Conservation (phyloP, 92 coral and sea anemone genomes). For the Paramuricea clavata region DNA sequence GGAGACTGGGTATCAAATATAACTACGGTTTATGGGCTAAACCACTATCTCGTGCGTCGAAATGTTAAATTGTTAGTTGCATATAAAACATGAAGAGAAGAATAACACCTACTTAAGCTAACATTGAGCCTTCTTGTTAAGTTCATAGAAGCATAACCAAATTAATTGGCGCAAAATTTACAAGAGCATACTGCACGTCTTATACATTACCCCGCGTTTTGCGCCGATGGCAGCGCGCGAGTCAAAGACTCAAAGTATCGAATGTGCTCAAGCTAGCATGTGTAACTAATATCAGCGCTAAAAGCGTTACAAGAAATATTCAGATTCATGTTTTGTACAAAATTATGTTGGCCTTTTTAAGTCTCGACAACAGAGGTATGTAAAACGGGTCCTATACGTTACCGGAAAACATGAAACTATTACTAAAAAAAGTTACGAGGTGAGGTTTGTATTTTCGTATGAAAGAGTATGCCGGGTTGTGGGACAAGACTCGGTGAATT, state of each 20-base stretch:
- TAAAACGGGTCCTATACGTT: background rate
- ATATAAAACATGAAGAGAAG: background rate
- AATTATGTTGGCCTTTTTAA: background rate
- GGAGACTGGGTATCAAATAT: too few species aligned
- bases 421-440: background rate
- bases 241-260: background rate
- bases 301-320: background rate
- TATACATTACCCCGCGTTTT: background rate
- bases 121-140: background rate
- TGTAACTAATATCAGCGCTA: background rate
- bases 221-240: background rate
- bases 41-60: background rate
- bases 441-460: background rate
- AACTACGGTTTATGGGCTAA: too few species aligned
- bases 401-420: constrained; percentile 16
- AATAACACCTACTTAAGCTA: constrained; percentile 12
- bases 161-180: background rate
- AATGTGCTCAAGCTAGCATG: background rate
- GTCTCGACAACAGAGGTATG: background rate
- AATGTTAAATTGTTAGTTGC: background rate
- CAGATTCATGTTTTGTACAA: background rate
- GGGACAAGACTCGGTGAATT: too few species aligned
- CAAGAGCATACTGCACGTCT: background rate
- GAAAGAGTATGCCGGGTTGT: too few species aligned
- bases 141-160: background rate